phyloP scores from a whole-genome alignment of 2,113 vertebrate species.

The Myiopsitta monachus region DNA sequence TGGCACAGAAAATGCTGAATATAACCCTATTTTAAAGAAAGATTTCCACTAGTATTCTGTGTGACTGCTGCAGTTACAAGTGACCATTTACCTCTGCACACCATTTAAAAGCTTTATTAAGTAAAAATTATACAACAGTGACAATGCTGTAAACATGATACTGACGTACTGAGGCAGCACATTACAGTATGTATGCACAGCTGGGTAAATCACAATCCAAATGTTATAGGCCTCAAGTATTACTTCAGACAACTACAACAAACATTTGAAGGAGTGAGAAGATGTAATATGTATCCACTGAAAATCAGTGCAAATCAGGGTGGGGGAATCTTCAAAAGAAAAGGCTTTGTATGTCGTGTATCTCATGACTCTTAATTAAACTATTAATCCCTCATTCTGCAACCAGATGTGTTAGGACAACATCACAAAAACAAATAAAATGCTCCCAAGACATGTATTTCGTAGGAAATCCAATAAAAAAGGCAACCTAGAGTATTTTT shows the following conservation, averaged over 20 bases:
- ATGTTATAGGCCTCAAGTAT: not conserved
- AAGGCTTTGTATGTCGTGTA: not conserved
- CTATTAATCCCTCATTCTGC: not conserved
- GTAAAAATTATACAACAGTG: conserved; percentile 2
- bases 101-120: conserved; percentile 20
- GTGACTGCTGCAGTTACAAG: not conserved
- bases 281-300: not conserved
- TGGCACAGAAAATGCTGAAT: not conserved
- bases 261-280: not conserved
- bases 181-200: not conserved
- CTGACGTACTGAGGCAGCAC: not conserved
- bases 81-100: not conserved
- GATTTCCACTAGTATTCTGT: not conserved
- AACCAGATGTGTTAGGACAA: not conserved
- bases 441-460: not conserved
- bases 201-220: not conserved
- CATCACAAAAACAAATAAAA: not conserved
- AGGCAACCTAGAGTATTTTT: not conserved
- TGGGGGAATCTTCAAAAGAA: not conserved
- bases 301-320: not conserved
- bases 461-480: not conserved
- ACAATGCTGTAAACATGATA: not conserved
- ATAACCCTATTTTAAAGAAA: not conserved
- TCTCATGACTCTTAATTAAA: not conserved
- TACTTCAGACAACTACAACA: not conserved